Evolutionary conservation across 92 coral and sea anemone species (phyloP), one percentile per base, ranked within the genome.

Genomic region (Parazoanthus swiftii): DNA sequence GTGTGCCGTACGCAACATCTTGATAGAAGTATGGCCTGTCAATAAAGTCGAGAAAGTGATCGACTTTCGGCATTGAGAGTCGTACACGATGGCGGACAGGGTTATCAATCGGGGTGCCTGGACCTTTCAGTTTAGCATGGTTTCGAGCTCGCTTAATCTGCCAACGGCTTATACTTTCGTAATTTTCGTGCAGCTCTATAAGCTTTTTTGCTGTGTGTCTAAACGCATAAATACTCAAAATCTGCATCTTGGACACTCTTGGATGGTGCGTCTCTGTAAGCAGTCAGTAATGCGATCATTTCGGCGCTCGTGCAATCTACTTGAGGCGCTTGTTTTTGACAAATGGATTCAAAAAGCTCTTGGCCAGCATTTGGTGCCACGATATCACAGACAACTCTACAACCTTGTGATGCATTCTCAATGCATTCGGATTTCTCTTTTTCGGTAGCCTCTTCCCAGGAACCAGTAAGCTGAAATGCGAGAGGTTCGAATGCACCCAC

Each of bases 291-390:
- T 11, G 80, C 78, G 1, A 77, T 59, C 15, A 92, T 74, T 76
- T 94, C 96, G 25, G 59, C 63, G 77, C 92, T 89, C n/a, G 84
- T 48, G 8, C 67, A 26, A 36, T 86, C 81, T 77, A 85, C 63
- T 48, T 84, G 81, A n/a, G 21, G 85, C 80, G 75, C 16, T 29
- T 21, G n/a, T 33, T 80, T 65, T 54, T 90, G 44, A 75, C 43
- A 81, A 5, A 92, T 73, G 20, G 93, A 90, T 39, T 92, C 73
- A 66, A 94, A 82, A 44, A 92, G 68, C 43, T 94, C 94, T 37
- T 87, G 89, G 35, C 70, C 88, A 72, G 93, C 92, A 8, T 90
- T 67, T 68, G 96, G 96, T 25, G 96, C 96, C 37, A 94, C 85
- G 56, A 84, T 91, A 37, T 84, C 85, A 88, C 96, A 94, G 42